Evolutionary conservation across 2,888 invertebrate species (phyloP), one percentile per base, ranked within the genome.

Genomic region (Platycnemis pennipes): DNA sequence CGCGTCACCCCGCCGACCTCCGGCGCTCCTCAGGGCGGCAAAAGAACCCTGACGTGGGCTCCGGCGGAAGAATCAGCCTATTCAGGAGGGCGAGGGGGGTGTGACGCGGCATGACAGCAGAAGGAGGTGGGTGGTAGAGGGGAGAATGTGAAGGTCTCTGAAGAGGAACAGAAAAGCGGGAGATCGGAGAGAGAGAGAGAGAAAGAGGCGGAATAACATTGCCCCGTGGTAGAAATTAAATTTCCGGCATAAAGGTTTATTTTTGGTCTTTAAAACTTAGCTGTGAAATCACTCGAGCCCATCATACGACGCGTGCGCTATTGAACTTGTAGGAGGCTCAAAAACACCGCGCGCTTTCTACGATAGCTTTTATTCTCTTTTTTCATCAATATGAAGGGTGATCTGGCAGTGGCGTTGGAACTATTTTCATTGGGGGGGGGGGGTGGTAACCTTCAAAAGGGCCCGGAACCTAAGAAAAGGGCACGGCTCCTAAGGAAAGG

Each of bases 221-320:
- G 56, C 63, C 91, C 91, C 91, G 63, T 56, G 89, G 42, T 44
- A 91, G 91, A 91, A 91, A 91, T 91, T 91, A 91, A 91, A 91
- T 91, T 91, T 91, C 91, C 91, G 91, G 91, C 63, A 91, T 91
- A 91, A 91, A 91, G 91, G 63, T 63, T 91, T 63, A 63, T 91
- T 91, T 87, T 87, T 19, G 87, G 46, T 44, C 45, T 37, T 77
- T 77, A n/a, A 87, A 87, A 87, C 87, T 45, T 91, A 44, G 91
- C 63, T 91, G 91, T 56, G 91, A 91, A 91, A 91, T 91, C 63
- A 69, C 53, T 91, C 56, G 91, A 42, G 91, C 42, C 91, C 91
- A 63, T 91, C 91, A 45, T 63, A 44, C 44, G 91, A 44, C 44
- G 63, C 22, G 91, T 69, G 56, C 91, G 91, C 91, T 91, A 63